These are phyloP conservation scores for Isaurus tuberculatus DNA, from an alignment of 92 coral and sea anemone species.

Conservation along the genomic window DNA sequence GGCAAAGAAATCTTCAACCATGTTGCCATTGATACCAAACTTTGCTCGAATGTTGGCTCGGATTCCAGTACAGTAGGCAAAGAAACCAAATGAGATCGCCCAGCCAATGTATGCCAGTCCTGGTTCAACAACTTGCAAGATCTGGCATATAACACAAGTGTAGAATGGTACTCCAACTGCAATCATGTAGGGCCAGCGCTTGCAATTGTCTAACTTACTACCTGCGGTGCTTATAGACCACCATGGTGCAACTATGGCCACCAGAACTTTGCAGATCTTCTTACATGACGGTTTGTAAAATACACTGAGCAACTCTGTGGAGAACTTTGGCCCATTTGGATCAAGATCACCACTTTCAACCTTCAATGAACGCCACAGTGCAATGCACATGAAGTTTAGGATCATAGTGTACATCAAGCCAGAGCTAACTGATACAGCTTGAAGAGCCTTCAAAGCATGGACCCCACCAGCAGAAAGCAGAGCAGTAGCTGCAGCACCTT, in stretches of 20 bases:
- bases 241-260: constrained; percentile 54
- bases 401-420: constrained; percentile 70
- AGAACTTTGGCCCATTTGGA: constrained; percentile 66
- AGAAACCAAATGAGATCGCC: constrained; percentile 42
- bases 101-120: constrained; percentile 59
- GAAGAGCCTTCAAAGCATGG: constrained; percentile 65
- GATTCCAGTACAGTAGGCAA: constrained; percentile 49
- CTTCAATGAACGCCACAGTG: constrained; percentile 75
- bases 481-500: constrained; percentile 76
- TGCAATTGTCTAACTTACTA: constrained; percentile 45
- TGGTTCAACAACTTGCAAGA: constrained; percentile 44
- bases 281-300: constrained; percentile 46
- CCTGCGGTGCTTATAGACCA: constrained; percentile 50
- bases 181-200: constrained; percentile 48
- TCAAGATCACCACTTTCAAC: constrained; percentile 72
- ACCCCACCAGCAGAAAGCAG: constrained; percentile 69
- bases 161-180: constrained; percentile 40
- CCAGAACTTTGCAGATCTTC: constrained; percentile 41
- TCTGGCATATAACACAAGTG: constrained; percentile 32
- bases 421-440: constrained; percentile 60
- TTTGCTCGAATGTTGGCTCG: constrained; percentile 46
- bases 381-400: constrained; percentile 73
- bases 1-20: constrained; percentile 57
- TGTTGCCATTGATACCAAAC: constrained; percentile 49
- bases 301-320: constrained; percentile 58